Evolutionary conservation across 2,888 invertebrate species (phyloP).

Genomic region (Saturnia pavonia): DNA sequence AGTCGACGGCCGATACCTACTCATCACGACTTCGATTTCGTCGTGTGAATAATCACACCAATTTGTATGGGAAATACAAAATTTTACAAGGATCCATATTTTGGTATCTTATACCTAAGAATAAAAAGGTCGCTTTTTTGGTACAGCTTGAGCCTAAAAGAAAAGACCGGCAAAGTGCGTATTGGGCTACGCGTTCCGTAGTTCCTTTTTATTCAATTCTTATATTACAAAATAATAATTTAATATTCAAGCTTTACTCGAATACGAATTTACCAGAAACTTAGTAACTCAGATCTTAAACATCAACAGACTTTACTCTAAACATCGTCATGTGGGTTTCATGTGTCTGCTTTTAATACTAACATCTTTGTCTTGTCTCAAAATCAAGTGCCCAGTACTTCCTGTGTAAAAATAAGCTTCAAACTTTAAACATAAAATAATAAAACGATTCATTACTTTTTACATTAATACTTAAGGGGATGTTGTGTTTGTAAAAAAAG

Average conservation of each 20-base stretch:
- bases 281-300: conserved; percentile 13
- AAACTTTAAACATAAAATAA: conserved; percentile 30
- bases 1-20: too few relatives aligned
- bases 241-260: background rate
- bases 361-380: conserved; percentile 27
- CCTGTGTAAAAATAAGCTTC: conserved; percentile 34
- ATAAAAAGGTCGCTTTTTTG: too few relatives aligned
- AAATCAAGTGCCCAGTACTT: conserved; percentile 30
- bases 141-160: too few relatives aligned
- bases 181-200: too few relatives aligned
- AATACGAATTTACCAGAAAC: background rate
- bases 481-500: background rate
- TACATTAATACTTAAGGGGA: background rate
- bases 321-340: conserved; percentile 21
- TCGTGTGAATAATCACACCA: too few relatives aligned
- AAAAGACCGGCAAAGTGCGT: too few relatives aligned
- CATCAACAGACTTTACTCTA: conserved; percentile 13
- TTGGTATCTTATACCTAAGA: too few relatives aligned
- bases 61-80: too few relatives aligned
- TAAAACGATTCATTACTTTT: conserved; percentile 30
- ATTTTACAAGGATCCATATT: too few relatives aligned
- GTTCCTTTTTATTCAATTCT: too few relatives aligned
- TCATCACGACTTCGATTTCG: too few relatives aligned
- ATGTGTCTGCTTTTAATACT: conserved; percentile 19
- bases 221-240: too few relatives aligned